Base-by-base conservation (phyloP, 2,888 invertebrate species). In the Euclidia mi region DNA sequence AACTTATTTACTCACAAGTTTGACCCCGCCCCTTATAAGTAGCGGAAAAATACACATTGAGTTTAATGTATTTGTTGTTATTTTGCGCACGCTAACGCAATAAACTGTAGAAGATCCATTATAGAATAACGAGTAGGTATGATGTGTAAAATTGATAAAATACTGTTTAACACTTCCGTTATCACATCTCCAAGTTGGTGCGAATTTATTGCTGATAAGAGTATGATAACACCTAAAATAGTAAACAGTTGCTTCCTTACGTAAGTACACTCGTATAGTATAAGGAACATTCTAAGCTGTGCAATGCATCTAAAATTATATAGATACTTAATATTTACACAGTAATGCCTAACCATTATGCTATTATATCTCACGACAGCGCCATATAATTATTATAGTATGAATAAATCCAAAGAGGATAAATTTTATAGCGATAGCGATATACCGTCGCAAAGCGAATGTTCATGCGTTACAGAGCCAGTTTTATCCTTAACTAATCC, bases 101-200 rank as follows among this genome's bases (percentile, higher is more conserved):
- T 65, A 56, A 67, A 46, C 29, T 14, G 31, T n/a, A n/a, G n/a
- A n/a, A n/a, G n/a, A 32, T 40, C 32, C 35, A 15, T 20, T 37
- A 43, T 64, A 12, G 46, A 64, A 40, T 41, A 32, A 56, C 7
- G 20, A 10, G 48, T 11, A 65, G 47, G 45, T 47, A 48, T 53
- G 43, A n/a, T n/a, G n/a, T 58, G 10, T 7, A 2, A 25, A 3
- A 3, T 25, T 25, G 3, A 6, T 47, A 48, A 3, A 28, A 49
- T 48, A 20, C 12, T 20, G 28, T 45, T 3, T 40, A 12, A 12
- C 25, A 41, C 49, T 53, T 50, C 35, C 45, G 35, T 40, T 52
- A 46, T 43, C 43, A 41, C 11, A 49, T 50, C 15, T 28, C 12
- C 18, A 47, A 47, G 32, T 40, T 34, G 34, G 35, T 34, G 29